Conservation (phyloP, 2,888 invertebrate genomes). For the Phengaris alcon region DNA sequence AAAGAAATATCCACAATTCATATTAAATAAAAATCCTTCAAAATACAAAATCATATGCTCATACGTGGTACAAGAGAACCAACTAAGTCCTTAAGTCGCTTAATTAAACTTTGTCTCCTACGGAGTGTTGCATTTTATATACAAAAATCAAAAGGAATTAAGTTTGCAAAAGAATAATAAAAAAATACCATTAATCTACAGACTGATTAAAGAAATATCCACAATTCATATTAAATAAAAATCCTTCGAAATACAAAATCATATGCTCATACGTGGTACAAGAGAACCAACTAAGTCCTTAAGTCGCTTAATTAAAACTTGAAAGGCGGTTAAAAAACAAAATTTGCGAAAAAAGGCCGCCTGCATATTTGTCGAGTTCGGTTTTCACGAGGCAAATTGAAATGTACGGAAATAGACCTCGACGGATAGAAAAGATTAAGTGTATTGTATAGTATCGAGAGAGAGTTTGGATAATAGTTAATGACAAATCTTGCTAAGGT, state of each 20-base stretch:
- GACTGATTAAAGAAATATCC: too few species aligned
- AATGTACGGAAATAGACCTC: slow-evolving; percentile 7
- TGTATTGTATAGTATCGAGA: slow-evolving; percentile 4
- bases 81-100: not conserved
- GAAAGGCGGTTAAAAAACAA: not conserved
- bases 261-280: not conserved
- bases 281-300: not conserved
- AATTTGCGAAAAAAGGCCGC: not conserved
- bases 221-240: not conserved
- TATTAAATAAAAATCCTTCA: not conserved
- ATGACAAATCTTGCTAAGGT: not conserved
- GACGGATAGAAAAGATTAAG: not conserved
- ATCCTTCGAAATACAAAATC: not conserved
- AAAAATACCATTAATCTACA: too few species aligned
- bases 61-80: not conserved
- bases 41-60: not conserved
- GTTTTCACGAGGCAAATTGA: not conserved
- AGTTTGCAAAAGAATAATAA: too few species aligned
- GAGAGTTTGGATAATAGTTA: not conserved
- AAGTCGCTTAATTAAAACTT: slow-evolving; percentile 6
- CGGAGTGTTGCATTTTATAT: too few species aligned
- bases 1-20: too few species aligned
- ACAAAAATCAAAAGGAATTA: too few species aligned
- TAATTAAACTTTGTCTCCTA: not conserved
- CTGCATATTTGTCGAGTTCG: not conserved